Evolutionary conservation across 2,113 vertebrate genomes (phyloP).

Genomic region (Rhynchopsitta pachyrhyncha): DNA sequence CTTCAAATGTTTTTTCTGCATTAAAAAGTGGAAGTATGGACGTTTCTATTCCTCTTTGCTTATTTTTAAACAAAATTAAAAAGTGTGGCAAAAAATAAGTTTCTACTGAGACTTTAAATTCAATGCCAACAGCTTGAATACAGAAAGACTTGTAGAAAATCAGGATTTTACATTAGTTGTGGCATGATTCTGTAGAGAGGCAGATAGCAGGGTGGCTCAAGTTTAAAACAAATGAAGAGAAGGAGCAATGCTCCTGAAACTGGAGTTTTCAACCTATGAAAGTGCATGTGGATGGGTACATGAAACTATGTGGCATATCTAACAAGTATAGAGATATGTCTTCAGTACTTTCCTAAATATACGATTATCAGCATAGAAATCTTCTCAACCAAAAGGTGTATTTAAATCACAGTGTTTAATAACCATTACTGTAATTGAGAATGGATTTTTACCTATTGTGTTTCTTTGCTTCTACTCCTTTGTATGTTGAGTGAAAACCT

Average conservation of each 20-base stretch:
- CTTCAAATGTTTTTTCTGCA: not conserved
- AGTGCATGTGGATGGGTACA: not conserved
- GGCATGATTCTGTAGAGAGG: not conserved
- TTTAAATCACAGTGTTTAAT: not conserved
- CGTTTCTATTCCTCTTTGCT: not conserved
- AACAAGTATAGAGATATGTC: not conserved
- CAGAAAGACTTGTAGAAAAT: not conserved
- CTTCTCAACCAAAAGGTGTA: not conserved
- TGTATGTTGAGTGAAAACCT: not conserved
- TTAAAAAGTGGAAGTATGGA: not conserved
- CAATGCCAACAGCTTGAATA: not conserved
- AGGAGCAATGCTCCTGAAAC: not conserved
- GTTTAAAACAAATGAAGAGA: not conserved
- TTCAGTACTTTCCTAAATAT: not conserved
- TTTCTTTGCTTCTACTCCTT: not conserved
- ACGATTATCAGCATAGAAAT: not conserved
- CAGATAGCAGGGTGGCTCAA: not conserved
- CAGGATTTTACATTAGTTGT: not conserved
- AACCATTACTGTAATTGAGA: not conserved
- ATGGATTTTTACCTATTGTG: not conserved
- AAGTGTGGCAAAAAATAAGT: not conserved
- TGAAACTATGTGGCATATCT: not conserved
- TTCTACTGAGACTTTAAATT: not conserved
- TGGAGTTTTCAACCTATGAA: not conserved
- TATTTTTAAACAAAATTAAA: not conserved